phyloP scores from a whole-genome alignment of 2,113 vertebrate species.

The Eudyptes chrysolophus region DNA sequence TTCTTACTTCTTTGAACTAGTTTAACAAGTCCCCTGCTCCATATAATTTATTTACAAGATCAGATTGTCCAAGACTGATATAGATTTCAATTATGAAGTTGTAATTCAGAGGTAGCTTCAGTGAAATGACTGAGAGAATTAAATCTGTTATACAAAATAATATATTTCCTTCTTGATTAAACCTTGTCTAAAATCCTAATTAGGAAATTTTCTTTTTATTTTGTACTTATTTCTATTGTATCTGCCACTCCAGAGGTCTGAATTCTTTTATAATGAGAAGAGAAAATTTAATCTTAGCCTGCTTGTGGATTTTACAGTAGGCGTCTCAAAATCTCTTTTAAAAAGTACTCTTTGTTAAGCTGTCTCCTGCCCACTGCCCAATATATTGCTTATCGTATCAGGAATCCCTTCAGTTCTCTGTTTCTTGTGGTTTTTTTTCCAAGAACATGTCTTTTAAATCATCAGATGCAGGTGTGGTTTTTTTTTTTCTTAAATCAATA shows the following conservation, averaged over 20 bases:
- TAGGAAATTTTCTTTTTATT: neutral
- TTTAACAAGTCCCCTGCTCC: neutral
- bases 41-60: neutral
- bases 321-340: neutral
- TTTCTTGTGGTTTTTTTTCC: neutral
- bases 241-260: neutral
- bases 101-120: neutral
- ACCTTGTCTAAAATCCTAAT: neutral
- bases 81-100: neutral
- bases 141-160: neutral
- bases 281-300: neutral
- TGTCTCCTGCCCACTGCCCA: neutral
- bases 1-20: neutral
- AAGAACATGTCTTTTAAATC: neutral
- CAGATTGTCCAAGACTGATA: neutral
- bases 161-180: neutral
- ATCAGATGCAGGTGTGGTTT: neutral
- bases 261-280: neutral
- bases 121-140: neutral
- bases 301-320: neutral
- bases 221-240: neutral
- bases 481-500: neutral
- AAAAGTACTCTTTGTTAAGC: neutral
- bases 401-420: neutral
- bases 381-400: neutral